Conservation (phyloP, 2,797 vertebrate species). For the Bryconaethiops microstoma region DNA sequence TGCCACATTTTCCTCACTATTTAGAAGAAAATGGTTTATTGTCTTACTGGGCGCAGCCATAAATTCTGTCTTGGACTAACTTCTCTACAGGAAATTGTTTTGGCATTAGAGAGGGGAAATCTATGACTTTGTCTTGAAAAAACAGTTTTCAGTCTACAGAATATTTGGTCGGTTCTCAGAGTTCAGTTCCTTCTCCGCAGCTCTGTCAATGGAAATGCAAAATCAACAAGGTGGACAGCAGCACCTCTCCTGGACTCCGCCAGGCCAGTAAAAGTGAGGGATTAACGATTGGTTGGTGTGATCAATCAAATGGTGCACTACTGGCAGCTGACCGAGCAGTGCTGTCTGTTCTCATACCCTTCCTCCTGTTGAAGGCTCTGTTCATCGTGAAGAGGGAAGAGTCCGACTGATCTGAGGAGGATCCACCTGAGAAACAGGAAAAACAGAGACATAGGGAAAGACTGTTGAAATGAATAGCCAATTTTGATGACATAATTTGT, state of each 20-base stretch:
- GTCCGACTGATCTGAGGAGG: slow-evolving; percentile 11
- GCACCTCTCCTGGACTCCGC: neutral
- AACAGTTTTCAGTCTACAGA: neutral
- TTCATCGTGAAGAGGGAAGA: slow-evolving; percentile 50
- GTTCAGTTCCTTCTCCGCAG: slow-evolving; percentile 1
- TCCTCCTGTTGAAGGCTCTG: slow-evolving; percentile 57
- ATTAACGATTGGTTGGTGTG: slow-evolving; percentile 10
- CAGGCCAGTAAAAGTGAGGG: slow-evolving; percentile 8
- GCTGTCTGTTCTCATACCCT: slow-evolving; percentile 48
- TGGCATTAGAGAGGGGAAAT: neutral
- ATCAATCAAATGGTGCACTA: slow-evolving; percentile 33
- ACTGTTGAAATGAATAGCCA: no score
- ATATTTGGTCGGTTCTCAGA: neutral
- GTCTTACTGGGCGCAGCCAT: neutral
- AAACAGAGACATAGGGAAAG: slow-evolving; percentile 2
- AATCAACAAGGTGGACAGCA: neutral
- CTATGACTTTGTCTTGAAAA: neutral
- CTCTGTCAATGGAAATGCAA: neutral
- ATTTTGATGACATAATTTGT: neutral
- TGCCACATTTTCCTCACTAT: no score
- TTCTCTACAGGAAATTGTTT: neutral
- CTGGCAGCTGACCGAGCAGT: slow-evolving; percentile 34
- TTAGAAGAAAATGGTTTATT: neutral
- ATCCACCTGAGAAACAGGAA: slow-evolving; percentile 42
- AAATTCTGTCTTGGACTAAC: neutral